These are phyloP conservation scores for Timema podura DNA, from an alignment of 2,888 invertebrate species.

Conservation along the genomic window DNA sequence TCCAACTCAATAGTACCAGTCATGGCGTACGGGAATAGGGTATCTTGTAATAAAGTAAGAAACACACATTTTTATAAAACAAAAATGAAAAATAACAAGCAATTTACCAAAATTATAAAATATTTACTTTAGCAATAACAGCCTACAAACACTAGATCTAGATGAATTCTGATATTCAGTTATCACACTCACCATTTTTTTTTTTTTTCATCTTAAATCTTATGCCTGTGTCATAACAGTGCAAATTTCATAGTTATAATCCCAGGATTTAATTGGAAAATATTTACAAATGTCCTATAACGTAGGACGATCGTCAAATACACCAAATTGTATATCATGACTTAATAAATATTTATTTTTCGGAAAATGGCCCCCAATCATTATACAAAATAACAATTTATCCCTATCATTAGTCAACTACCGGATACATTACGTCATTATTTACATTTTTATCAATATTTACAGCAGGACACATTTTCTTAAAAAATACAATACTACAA, in stretches of 20 bases:
- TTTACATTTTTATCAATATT: constrained; percentile 26
- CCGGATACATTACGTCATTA: constrained; percentile 28
- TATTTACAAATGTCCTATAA: too few species aligned
- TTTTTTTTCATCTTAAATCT: not conserved
- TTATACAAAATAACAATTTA: constrained; percentile 31
- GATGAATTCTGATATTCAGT: too few species aligned
- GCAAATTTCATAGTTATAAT: too few species aligned
- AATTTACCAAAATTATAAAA: constrained; percentile 15
- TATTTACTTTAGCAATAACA: constrained; percentile 15
- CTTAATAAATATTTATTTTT: constrained; percentile 24
- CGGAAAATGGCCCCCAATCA: constrained; percentile 27
- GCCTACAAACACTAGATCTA: too few species aligned
- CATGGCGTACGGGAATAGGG: too few species aligned
- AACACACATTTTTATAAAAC: too few species aligned
- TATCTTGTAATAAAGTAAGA: too few species aligned
- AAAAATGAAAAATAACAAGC: constrained; percentile 4
- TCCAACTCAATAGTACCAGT: too few species aligned
- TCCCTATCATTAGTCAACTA: constrained; percentile 27
- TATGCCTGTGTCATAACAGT: too few species aligned
- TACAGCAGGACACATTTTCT: constrained; percentile 18
- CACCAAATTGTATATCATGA: constrained; percentile 22
- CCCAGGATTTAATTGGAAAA: too few species aligned
- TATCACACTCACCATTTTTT: not conserved
- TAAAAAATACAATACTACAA: constrained; percentile 13
- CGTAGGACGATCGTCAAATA: constrained; percentile 17